These are phyloP conservation scores for Muraenolepis orangiensis DNA, from an alignment of 2,797 vertebrate genomes.

Conservation along the genomic window DNA sequence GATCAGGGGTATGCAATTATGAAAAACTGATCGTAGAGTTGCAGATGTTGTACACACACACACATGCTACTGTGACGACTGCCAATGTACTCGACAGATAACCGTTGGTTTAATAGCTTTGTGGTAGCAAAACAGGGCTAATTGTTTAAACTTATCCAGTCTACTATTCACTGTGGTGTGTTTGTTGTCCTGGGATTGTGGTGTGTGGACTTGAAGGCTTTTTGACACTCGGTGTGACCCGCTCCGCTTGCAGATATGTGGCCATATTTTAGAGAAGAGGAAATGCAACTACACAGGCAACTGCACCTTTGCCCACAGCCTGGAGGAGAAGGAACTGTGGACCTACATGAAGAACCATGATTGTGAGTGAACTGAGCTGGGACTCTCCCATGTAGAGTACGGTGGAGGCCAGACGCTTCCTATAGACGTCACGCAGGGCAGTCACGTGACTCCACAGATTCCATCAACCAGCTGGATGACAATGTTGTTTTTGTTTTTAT, in stretches of 20 bases:
- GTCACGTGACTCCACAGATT: no score
- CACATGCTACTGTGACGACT: not conserved
- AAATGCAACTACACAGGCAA: slow-evolving; percentile 87
- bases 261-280: slow-evolving; percentile 82
- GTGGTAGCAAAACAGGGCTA: no score
- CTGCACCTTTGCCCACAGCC: slow-evolving; percentile 92
- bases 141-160: no score
- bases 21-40: not conserved
- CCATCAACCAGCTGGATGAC: no score
- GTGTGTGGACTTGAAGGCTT: not conserved
- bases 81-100: not conserved
- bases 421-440: no score
- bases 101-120: not conserved
- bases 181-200: not conserved
- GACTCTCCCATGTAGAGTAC: no score
- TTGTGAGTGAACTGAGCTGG: slow-evolving; percentile 81
- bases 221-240: not conserved
- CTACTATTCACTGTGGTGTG: not conserved
- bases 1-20: no score
- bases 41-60: not conserved
- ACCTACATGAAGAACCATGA: slow-evolving; percentile 95
- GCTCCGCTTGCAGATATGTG: slow-evolving; percentile 79
- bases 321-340: slow-evolving; percentile 94
- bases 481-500: no score
- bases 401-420: no score